These are phyloP conservation scores for Coremacera marginata DNA, from an alignment of 2,888 invertebrate genomes.

Conservation along the genomic window DNA sequence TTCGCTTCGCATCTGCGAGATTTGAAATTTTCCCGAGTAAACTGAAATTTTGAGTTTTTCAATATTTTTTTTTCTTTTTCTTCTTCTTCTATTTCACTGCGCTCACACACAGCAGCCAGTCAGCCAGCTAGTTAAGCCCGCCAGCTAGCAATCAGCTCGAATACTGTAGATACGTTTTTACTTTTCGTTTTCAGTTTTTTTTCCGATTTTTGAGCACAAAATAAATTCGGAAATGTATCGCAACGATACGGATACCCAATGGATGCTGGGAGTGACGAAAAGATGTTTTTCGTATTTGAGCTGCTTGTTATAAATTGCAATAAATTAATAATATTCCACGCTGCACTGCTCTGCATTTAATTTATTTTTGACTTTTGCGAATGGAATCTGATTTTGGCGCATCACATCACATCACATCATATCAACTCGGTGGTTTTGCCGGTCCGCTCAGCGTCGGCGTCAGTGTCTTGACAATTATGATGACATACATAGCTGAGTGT, in stretches of 20 bases:
- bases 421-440: constrained; percentile 13
- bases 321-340: constrained; percentile 7
- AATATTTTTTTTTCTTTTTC: neutral
- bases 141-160: neutral
- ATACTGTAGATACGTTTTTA: neutral
- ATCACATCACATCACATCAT: neutral
- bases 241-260: neutral
- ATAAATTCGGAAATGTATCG: neutral
- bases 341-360: neutral
- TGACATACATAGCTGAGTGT: neutral
- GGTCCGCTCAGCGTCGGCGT: neutral
- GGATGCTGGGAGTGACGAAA: neutral
- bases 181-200: neutral
- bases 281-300: neutral
- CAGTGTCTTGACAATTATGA: neutral
- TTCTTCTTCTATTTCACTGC: constrained; percentile 4
- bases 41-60: constrained; percentile 1
- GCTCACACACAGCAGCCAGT: constrained; percentile 7
- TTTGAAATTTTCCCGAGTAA: constrained; percentile 24
- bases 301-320: constrained; percentile 12
- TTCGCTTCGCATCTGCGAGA: constrained; percentile 33
- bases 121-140: constrained; percentile 10
- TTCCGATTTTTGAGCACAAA: neutral
- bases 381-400: neutral
- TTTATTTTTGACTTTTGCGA: neutral